phyloP scores from a whole-genome alignment of 2,797 vertebrate genomes.

The Enteromius afrohamiltoni region DNA sequence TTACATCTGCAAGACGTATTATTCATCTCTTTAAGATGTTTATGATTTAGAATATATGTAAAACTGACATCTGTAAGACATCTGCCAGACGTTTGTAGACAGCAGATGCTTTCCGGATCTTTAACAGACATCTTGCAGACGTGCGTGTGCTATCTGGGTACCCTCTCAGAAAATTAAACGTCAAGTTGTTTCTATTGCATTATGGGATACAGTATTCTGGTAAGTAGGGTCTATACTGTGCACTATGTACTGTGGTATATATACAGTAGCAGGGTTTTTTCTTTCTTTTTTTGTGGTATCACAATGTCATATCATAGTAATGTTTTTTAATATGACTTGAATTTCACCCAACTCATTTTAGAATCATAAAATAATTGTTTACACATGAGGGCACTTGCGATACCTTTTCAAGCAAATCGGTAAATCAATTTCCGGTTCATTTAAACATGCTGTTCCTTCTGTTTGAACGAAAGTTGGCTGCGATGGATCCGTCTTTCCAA shows the following conservation, averaged over 20 bases:
- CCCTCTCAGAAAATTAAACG: background rate
- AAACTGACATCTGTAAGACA: too few relatives aligned
- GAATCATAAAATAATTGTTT: background rate
- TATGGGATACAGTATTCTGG: background rate
- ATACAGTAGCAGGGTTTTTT: background rate
- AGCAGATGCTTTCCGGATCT: too few relatives aligned
- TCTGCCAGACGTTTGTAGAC: too few relatives aligned
- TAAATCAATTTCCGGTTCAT: background rate
- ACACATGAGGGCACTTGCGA: background rate
- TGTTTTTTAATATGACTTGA: background rate
- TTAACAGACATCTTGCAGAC: too few relatives aligned
- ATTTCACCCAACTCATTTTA: background rate
- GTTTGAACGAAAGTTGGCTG: background rate
- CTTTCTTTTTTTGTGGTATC: background rate
- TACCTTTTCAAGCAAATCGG: background rate
- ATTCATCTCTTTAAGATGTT: too few relatives aligned
- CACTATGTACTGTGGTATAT: background rate
- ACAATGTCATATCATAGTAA: background rate
- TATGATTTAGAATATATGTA: too few relatives aligned
- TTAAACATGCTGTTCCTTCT: background rate
- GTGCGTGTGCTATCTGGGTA: too few relatives aligned
- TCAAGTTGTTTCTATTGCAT: background rate
- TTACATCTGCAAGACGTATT: too few relatives aligned
- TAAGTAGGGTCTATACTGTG: too few relatives aligned
- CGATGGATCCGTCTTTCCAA: background rate